Evolutionary conservation across 2,113 vertebrate genomes (phyloP).

Genomic region (Tychaedon coryphoeus): DNA sequence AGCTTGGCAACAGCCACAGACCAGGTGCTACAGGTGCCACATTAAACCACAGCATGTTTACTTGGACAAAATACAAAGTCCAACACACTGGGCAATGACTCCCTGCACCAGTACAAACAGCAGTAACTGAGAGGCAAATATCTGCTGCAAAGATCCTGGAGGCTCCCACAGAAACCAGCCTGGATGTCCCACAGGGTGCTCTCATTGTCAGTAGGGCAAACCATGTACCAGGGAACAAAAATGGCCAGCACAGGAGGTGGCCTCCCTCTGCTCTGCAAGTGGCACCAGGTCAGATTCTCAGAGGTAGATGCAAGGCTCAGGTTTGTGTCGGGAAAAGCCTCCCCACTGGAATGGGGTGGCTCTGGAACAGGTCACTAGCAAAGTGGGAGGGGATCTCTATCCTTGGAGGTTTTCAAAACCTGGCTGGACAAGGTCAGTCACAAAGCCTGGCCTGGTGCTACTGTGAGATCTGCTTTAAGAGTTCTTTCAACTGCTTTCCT

Average conservation of each 20-base stretch:
- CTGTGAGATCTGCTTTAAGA: not conserved
- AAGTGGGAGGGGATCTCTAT: not conserved
- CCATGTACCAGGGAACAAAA: not conserved
- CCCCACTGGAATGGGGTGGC: not conserved
- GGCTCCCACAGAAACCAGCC: not conserved
- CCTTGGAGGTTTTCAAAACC: not conserved
- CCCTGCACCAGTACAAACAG: not conserved
- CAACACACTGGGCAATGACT: not conserved
- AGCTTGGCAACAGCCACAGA: not conserved
- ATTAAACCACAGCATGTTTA: not conserved
- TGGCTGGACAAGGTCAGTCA: not conserved
- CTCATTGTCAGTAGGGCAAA: not conserved
- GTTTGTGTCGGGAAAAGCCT: not conserved
- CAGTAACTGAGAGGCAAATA: not conserved
- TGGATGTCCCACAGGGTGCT: no score
- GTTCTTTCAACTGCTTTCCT: not conserved
- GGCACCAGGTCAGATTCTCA: not conserved
- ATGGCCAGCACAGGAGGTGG: not conserved
- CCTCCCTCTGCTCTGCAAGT: not conserved
- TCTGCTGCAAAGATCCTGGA: not conserved
- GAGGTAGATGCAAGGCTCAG: fast-evolving
- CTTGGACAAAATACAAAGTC: not conserved
- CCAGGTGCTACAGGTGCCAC: not conserved
- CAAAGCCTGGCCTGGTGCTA: not conserved
- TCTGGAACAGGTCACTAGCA: not conserved